Conservation (phyloP, 2,888 invertebrate species). For the Plusia festucae region DNA sequence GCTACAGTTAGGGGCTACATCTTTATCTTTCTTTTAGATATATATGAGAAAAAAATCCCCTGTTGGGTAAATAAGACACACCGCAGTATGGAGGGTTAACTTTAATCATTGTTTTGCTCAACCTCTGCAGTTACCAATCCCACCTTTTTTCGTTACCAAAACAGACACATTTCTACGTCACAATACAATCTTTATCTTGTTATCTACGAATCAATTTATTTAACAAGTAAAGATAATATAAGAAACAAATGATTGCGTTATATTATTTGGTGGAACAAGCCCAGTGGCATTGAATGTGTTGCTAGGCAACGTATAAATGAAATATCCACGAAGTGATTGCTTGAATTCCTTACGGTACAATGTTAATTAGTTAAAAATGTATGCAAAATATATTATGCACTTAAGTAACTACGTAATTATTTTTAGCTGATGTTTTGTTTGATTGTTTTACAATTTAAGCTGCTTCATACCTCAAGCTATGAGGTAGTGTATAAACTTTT, state of each 20-base stretch:
- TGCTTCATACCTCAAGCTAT: neutral
- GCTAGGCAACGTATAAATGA: constrained; percentile 10
- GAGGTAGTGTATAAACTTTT: too few species aligned
- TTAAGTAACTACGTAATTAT: neutral
- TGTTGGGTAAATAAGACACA: too few species aligned
- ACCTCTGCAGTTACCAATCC: too few species aligned
- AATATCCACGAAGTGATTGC: constrained; percentile 35
- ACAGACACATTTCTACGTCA: neutral
- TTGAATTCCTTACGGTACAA: constrained; percentile 19
- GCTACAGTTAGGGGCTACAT: too few species aligned
- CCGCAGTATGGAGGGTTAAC: too few species aligned
- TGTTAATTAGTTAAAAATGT: constrained; percentile 25
- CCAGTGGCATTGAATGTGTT: constrained; percentile 32
- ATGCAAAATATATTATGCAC: constrained; percentile 17
- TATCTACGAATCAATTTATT: constrained; percentile 34
- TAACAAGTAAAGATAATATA: constrained; percentile 27
- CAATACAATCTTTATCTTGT: constrained; percentile 6
- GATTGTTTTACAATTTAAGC: neutral
- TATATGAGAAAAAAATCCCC: too few species aligned
- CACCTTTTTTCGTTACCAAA: neutral
- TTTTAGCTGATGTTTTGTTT: neutral
- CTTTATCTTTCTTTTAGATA: too few species aligned
- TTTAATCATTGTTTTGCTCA: too few species aligned
- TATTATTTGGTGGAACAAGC: constrained; percentile 16
- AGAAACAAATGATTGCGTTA: constrained; percentile 30